These are phyloP conservation scores for Holacanthella duospinosa DNA, from an alignment of 2,888 invertebrate species.

Conservation along the genomic window DNA sequence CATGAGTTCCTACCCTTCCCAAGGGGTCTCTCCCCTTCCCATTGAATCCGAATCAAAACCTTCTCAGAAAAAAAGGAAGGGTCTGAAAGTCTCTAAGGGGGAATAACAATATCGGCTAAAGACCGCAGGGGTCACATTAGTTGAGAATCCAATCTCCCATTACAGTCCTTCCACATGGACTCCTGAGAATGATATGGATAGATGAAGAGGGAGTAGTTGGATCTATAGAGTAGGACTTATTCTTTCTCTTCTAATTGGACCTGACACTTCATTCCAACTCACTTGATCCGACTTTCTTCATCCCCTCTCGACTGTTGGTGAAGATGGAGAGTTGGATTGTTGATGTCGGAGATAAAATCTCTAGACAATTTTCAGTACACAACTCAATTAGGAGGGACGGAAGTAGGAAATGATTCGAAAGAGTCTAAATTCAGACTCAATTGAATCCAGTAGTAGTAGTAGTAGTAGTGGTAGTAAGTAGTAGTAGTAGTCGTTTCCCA, in stretches of 20 bases:
- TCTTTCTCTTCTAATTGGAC: not conserved
- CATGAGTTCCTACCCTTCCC: not conserved
- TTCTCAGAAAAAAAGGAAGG: too few relatives aligned
- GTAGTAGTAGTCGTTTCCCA: too few relatives aligned
- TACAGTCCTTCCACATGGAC: not conserved
- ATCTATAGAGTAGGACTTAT: not conserved
- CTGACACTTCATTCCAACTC: not conserved
- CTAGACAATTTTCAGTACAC: too few relatives aligned
- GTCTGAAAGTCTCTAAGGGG: not conserved
- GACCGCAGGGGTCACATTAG: slow-evolving; percentile 2
- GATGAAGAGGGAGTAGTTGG: too few relatives aligned
- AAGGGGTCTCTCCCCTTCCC: not conserved
- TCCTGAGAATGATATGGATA: not conserved
- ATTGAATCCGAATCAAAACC: too few relatives aligned
- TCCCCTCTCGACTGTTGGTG: too few relatives aligned
- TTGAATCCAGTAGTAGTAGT: too few relatives aligned
- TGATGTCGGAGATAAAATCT: too few relatives aligned
- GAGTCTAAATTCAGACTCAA: not conserved
- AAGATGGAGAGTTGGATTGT: too few relatives aligned
- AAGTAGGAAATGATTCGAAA: not conserved
- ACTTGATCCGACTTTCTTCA: too few relatives aligned
- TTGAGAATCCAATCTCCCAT: slow-evolving; percentile 3
- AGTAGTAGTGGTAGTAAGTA: too few relatives aligned
- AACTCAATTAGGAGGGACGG: not conserved
- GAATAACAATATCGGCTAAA: slow-evolving; percentile 4